phyloP scores from a whole-genome alignment of 2,797 vertebrate genomes.

The Amblyraja radiata region DNA sequence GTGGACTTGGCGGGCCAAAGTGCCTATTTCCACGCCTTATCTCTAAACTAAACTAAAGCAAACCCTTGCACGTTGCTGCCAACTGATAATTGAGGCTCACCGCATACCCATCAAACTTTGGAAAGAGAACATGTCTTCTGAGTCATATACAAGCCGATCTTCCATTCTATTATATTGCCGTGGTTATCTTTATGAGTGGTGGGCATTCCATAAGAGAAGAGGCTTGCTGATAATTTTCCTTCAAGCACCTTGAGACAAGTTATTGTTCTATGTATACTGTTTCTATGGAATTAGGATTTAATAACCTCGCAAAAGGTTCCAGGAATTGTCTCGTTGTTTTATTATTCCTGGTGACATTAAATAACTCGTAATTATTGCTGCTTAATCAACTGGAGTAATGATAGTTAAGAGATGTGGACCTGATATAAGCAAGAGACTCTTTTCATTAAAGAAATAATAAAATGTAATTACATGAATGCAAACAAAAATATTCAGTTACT shows the following conservation, averaged over 20 bases:
- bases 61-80: neutral
- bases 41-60: too few species aligned
- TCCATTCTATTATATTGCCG: neutral
- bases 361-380: neutral
- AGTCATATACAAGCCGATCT: neutral
- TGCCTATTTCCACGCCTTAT: too few species aligned
- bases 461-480: neutral
- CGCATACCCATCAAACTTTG: neutral
- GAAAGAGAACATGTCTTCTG: neutral
- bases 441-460: neutral
- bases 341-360: neutral
- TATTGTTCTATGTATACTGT: neutral
- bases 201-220: neutral
- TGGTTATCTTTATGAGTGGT: neutral
- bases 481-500: slow-evolving; percentile 3
- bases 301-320: neutral
- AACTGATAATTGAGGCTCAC: neutral
- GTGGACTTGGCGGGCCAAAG: too few species aligned
- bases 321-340: neutral
- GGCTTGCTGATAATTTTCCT: neutral
- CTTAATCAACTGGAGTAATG: slow-evolving; percentile 29
- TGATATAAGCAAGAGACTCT: neutral
- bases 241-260: neutral
- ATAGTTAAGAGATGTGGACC: neutral
- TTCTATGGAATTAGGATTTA: neutral